Evolutionary conservation across 2,797 vertebrate species (phyloP), one percentile per base, ranked within the genome.

Genomic region (Vipera ursinii): DNA sequence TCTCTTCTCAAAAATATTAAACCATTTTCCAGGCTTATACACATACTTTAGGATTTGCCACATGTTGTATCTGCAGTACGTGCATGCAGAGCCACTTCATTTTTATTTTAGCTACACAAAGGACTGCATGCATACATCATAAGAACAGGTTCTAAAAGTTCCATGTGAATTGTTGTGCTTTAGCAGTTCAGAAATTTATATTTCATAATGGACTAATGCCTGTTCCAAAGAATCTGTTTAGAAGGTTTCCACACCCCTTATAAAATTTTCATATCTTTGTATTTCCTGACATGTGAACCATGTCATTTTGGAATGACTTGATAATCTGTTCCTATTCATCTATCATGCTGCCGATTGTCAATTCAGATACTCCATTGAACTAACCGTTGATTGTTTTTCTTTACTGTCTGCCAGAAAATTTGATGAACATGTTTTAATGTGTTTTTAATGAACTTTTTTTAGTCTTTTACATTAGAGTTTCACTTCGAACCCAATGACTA

Each of bases 391-490:
- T 14, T 85, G 61, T 0, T 60, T 12, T 6, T 24, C 61, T 44
- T 28, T 38, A 73, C 17, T 57, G 4, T 0, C 6, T 55, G 0
- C 91, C 51, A 89, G 20, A 90, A 93, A 93, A 48, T 60, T 9
- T 93, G 86, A 9, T 53, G 88, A 94, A 94, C 89, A 9, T 53
- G 10, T 32, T 53, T 53, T 53, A 53, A 53, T 53, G 51, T 53
- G 9, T 48, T 48, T 53, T 53, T 53, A 92, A 96, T 91, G 90
- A 26, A 89, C 65, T 24, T 94, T 95, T 73, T 96, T 3, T 96
- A 99, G 99, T 99, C 98, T 97, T 99, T 99, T 95, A 98, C 98
- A 59, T 97, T 99, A 98, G 99, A 99, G 97, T 99, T 99, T 97
- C 98, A 99, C 97, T 99, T 99, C 59, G 99, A 99, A 96, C 97